Percentiles rank a stretch among this genome's conserved stretches.
Conservation (phyloP, 2,888 invertebrate genomes). For the Drosophila aldrichi region DNA sequence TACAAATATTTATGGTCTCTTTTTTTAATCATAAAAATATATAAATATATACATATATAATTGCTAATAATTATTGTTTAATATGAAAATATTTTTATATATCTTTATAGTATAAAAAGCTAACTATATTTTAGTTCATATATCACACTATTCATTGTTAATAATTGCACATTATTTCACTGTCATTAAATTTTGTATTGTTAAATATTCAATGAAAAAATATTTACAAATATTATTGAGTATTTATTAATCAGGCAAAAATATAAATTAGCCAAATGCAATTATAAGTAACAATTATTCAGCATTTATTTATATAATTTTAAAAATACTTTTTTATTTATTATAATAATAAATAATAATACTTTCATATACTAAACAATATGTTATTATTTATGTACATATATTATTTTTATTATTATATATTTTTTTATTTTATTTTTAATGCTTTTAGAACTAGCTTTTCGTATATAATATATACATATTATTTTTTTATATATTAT, state of each 20-base stretch:
- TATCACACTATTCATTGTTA: neutral
- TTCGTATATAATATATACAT: too few species aligned
- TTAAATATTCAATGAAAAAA: neutral
- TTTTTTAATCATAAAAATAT: neutral
- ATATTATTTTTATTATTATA: too few species aligned
- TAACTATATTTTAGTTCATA: neutral
- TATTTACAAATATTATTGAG: neutral
- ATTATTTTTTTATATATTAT: too few species aligned
- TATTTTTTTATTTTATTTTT: too few species aligned
- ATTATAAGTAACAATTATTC: too few species aligned
- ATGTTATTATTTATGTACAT: too few species aligned
- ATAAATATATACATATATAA: neutral
- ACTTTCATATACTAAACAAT: too few species aligned
- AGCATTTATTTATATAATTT: too few species aligned
- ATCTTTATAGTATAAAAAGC: neutral
- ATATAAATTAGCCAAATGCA: neutral
- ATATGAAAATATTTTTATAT: neutral
- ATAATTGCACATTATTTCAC: neutral
- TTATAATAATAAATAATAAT: too few species aligned
- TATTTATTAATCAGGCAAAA: neutral
- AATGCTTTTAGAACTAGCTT: neutral
- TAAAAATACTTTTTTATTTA: too few species aligned
- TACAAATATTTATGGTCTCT: neutral
- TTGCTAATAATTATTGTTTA: neutral
- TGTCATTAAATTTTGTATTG: neutral